Evolutionary conservation across 2,888 invertebrate species (phyloP), one percentile per base, ranked within the genome.

Genomic region (Helobdella robusta): DNA sequence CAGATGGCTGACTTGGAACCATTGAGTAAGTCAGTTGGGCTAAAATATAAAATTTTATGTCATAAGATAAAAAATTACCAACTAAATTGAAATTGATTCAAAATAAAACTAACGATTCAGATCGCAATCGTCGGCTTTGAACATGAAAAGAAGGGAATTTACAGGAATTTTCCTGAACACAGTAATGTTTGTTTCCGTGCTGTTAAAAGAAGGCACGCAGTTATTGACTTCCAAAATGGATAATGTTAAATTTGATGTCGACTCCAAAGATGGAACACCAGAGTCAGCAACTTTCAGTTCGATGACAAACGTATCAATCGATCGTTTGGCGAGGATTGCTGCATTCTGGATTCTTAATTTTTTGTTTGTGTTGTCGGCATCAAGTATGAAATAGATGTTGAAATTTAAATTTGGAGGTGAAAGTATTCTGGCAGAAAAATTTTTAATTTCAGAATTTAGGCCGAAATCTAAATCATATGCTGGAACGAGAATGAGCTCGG

Each of bases 391-490:
- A n/a, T n/a, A n/a, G n/a, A n/a, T n/a, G n/a, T n/a, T n/a, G n/a
- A n/a, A n/a, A n/a, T n/a, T n/a, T n/a, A n/a, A n/a, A n/a, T n/a
- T n/a, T n/a, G n/a, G n/a, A n/a, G n/a, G n/a, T n/a, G n/a, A n/a
- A n/a, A n/a, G n/a, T n/a, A n/a, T n/a, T n/a, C n/a, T n/a, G n/a
- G n/a, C n/a, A n/a, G n/a, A n/a, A n/a, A n/a, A n/a, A n/a, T n/a
- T n/a, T 56, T 20, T 20, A 2, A 62, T 48, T 3, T 23, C n/a
- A 11, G 50, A 25, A 32, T 66, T 66, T 2, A 32, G 34, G 18
- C 52, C 66, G 15, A 18, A 48, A 25, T 66, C 60, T 35, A 18
- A 25, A 34, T 66, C 66, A 4, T 25, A 52, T 8, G 59, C 60
- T n/a, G 36, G n/a, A 18, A 66, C 52, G 25, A n/a, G 48, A 2